Conservation (phyloP, 2,888 invertebrate genomes). For the Drosophila multiciliata region DNA sequence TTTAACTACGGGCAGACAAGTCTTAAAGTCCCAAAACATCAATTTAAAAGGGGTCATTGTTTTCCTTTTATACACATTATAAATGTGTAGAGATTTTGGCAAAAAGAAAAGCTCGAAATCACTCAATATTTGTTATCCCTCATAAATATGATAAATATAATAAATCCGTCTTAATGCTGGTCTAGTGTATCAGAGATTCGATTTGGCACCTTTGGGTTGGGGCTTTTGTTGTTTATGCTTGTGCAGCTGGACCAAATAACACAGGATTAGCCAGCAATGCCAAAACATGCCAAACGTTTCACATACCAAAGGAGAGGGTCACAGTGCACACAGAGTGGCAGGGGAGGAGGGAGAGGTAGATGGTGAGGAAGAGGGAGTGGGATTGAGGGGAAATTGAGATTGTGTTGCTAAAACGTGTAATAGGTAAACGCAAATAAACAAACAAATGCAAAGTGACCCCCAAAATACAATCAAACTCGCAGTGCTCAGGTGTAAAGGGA, state of each 20-base stretch:
- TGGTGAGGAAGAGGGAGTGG: neutral
- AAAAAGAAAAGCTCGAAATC: neutral
- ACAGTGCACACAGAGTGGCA: neutral
- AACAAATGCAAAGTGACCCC: slow-evolving; percentile 67
- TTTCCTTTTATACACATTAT: neutral
- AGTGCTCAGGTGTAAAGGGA: slow-evolving; percentile 18
- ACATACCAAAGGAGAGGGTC: neutral
- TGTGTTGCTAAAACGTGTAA: slow-evolving; percentile 47
- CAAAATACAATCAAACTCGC: slow-evolving; percentile 28
- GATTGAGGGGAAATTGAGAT: neutral
- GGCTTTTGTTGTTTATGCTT: slow-evolving; percentile 48
- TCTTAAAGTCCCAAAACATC: neutral
- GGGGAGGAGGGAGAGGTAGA: neutral
- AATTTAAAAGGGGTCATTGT: neutral
- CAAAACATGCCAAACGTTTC: slow-evolving; percentile 45
- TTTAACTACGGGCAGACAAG: neutral
- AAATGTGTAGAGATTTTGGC: neutral
- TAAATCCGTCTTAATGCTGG: neutral
- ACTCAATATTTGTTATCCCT: neutral
- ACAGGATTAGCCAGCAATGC: slow-evolving; percentile 65
- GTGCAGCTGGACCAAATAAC: slow-evolving; percentile 50
- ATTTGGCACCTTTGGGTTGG: neutral
- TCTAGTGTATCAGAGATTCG: slow-evolving; percentile 31
- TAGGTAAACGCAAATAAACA: slow-evolving; percentile 70
- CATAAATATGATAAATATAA: neutral